Evolutionary conservation across 2,797 vertebrate genomes (phyloP).

Genomic region (Eptatretus atami): DNA sequence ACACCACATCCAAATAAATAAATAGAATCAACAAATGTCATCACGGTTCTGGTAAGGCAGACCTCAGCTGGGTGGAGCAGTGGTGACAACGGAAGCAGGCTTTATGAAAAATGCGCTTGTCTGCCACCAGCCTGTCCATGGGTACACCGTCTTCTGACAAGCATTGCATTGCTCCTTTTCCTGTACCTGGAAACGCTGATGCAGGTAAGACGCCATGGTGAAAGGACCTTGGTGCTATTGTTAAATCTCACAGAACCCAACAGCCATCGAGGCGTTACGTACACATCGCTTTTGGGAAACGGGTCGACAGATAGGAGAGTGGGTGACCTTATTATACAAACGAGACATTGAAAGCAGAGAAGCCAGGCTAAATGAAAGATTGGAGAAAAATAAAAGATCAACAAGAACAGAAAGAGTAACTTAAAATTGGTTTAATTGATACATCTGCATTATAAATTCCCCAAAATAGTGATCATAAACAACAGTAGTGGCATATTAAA

Average conservation of each 20-base stretch:
- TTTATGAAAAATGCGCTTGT: slow-evolving; percentile 56
- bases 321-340: background rate
- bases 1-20: too few species aligned
- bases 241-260: background rate
- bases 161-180: slow-evolving; percentile 40
- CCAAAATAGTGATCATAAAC: too few species aligned
- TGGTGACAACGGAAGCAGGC: slow-evolving; percentile 72
- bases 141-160: slow-evolving; percentile 75
- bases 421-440: too few species aligned
- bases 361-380: background rate
- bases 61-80: slow-evolving; percentile 83
- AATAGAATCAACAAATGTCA: background rate
- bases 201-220: slow-evolving; percentile 8
- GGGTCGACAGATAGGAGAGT: too few species aligned
- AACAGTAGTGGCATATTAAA: too few species aligned
- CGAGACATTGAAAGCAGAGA: background rate
- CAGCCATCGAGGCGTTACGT: background rate
- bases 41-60: slow-evolving; percentile 3
- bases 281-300: too few species aligned
- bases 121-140: slow-evolving; percentile 79
- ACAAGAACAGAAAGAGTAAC: background rate
- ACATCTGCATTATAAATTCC: too few species aligned
- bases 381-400: slow-evolving; percentile 1
- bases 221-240: background rate
- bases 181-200: slow-evolving; percentile 38